A percentile compares a stretch with the other conserved stretches of the same genome.
Evolutionary conservation across 2,797 vertebrate genomes (phyloP).

Genomic region (Cuculus canorus): DNA sequence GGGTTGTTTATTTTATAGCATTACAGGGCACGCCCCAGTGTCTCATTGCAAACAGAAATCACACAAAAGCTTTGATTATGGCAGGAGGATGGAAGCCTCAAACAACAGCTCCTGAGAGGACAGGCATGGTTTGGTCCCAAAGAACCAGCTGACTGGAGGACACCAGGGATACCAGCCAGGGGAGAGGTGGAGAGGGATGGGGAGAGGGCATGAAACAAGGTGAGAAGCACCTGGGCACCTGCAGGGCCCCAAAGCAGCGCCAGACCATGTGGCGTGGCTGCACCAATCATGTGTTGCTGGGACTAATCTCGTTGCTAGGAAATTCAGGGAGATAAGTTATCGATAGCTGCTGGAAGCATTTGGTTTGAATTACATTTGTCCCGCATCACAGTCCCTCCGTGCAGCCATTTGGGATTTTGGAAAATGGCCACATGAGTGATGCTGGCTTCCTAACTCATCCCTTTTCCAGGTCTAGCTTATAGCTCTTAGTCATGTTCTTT

Average conservation of each 20-base stretch:
- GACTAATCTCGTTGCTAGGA: background rate
- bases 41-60: background rate
- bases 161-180: fast-evolving
- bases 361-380: background rate
- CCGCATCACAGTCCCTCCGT: background rate
- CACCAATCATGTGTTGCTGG: fast-evolving
- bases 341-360: fast-evolving
- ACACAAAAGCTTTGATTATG: background rate
- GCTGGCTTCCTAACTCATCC: background rate
- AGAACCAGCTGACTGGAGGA: background rate
- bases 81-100: background rate
- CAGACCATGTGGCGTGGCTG: background rate
- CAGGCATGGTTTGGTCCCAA: fast-evolving
- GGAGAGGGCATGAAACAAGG: background rate
- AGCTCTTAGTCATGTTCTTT: background rate
- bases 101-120: background rate
- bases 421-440: background rate
- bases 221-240: background rate
- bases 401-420: background rate
- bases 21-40: background rate
- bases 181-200: fast-evolving
- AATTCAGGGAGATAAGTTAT: background rate
- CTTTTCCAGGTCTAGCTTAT: background rate
- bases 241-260: fast-evolving
- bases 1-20: background rate